Conservation (phyloP, 2,113 vertebrate species). For the Nipponia nippon region DNA sequence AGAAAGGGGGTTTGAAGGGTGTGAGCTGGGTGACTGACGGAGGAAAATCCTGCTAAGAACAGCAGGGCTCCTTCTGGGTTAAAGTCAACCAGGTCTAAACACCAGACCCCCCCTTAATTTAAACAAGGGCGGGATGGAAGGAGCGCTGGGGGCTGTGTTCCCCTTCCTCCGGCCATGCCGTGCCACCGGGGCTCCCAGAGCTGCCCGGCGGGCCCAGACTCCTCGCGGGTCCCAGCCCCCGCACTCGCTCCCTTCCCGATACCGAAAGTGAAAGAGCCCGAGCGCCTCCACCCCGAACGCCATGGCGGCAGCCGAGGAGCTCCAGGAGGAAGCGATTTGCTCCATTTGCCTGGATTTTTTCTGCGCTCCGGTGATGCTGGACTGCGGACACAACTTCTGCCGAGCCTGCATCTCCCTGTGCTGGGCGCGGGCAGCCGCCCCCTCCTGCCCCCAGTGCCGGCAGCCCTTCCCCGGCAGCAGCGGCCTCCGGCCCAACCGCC, state of each 20-base stretch:
- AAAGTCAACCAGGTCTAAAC: too few species aligned
- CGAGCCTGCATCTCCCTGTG: background rate
- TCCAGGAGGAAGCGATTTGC: conserved; percentile 10
- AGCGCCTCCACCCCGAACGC: background rate
- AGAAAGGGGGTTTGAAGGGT: too few species aligned
- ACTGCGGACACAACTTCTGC: conserved; percentile 6
- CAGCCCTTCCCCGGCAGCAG: background rate
- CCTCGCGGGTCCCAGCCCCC: background rate
- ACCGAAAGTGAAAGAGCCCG: background rate
- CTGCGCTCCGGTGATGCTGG: background rate
- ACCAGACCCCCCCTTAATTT: background rate
- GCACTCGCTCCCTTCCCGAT: background rate
- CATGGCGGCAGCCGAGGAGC: background rate
- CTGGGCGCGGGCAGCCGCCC: background rate
- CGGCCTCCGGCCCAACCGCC: background rate
- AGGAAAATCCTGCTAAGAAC: background rate
- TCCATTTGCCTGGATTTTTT: conserved; percentile 6
- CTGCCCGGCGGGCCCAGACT: background rate
- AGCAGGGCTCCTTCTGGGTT: background rate
- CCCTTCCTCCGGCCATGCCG: background rate
- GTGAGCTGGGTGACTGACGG: too few species aligned
- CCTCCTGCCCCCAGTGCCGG: background rate
- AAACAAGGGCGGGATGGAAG: background rate
- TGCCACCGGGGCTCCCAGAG: background rate
- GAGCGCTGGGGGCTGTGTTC: background rate